phyloP scores from a whole-genome alignment of 2,888 invertebrate species.

The Drosophila emarginata region DNA sequence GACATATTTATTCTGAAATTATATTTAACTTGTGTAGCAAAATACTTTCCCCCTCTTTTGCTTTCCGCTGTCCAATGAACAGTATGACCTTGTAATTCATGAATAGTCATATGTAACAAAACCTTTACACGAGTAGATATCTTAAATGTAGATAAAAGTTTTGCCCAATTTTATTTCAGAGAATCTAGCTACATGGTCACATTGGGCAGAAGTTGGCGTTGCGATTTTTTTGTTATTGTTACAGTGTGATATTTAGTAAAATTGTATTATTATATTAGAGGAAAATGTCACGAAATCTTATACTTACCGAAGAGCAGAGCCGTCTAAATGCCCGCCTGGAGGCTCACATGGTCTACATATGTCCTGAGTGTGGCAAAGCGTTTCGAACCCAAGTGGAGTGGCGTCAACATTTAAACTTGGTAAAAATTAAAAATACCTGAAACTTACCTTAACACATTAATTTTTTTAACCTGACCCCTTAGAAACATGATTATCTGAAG shows the following conservation, averaged over 20 bases:
- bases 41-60: not conserved
- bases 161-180: not conserved
- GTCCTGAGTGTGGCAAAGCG: constrained; percentile 76
- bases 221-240: not conserved
- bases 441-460: not conserved
- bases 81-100: not conserved
- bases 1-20: constrained; percentile 37
- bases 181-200: not conserved
- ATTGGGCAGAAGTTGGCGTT: not conserved
- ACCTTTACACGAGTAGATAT: not conserved
- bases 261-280: not conserved
- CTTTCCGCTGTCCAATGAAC: not conserved
- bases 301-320: constrained; percentile 57
- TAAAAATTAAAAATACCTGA: not conserved
- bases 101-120: not conserved
- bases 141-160: not conserved
- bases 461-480: not conserved
- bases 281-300: constrained; percentile 48
- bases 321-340: constrained; percentile 66
- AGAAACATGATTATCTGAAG: constrained; percentile 67
- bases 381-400: constrained; percentile 73
- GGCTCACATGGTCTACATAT: constrained; percentile 76
- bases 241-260: constrained; percentile 6
- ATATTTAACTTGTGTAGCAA: not conserved
- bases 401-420: constrained; percentile 74